Base-by-base conservation (phyloP, 2,888 invertebrate genomes). In the Harpagoxenus sublaevis region DNA sequence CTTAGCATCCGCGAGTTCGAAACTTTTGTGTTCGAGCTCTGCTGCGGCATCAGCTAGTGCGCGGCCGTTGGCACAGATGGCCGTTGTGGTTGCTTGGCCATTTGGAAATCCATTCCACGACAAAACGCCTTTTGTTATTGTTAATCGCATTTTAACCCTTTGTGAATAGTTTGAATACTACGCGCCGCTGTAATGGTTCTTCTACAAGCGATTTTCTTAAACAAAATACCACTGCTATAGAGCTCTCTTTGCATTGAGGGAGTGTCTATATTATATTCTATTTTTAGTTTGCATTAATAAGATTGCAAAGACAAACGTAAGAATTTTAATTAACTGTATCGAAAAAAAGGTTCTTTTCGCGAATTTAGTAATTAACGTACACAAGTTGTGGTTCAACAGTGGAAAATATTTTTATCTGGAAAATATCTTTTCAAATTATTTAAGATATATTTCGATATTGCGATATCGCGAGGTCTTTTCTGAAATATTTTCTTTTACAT, bases 41-140 rank as follows among this genome's bases (percentile, higher is more conserved):
- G 28, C 35, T 55, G 39, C 3, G 45, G n/a, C 6, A 18, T 0
- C 42, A 3, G 15, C 23, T 89, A 83, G 87, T 89, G 79, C 84
- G 18, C 5, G 5, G 2, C 10, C 1, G 53, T 0, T 57, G 55
- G 8, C 60, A 89, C 15, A 89, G 89, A 89, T 89, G 89, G 86
- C 89, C 28, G 66, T 57, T 18, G 70, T 23, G 23, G 23, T 23
- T 23, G 23, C 42, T 62, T 79, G 81, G 3, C 28, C 65, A 8
- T 66, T 66, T 45, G 23, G n/a, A 23, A 18, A 2, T n/a, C 1
- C 15, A 6, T 6, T 63, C 31, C 57, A 2, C 8, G 18, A 28
- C 4, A 12, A 31, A 31, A 62, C n/a, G 15, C 8, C 65, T 45
- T 12, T 23, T 65, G 9, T 3, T 28, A 28, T 48, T 66, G 2